These are phyloP conservation scores for Antheraea pernyi DNA, from an alignment of 1,140 invertebrate genomes.

Conservation along the genomic window DNA sequence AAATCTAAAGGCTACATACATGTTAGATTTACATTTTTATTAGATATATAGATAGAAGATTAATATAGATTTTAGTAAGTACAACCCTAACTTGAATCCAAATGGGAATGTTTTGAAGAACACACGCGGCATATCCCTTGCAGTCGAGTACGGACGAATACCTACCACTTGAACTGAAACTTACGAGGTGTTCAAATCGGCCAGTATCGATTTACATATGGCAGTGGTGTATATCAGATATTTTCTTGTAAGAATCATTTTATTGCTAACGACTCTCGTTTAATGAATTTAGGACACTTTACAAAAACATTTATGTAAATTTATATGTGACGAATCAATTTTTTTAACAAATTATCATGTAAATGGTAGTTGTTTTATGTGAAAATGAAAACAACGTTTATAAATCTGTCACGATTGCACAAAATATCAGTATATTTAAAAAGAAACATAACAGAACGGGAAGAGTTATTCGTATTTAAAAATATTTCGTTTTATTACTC, in stretches of 20 bases:
- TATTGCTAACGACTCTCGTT: slow-evolving; percentile 9
- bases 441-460: no score
- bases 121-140: slow-evolving; percentile 36
- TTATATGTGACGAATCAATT: no score
- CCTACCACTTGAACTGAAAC: slow-evolving; percentile 57
- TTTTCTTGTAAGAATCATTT: slow-evolving; percentile 18
- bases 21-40: no score
- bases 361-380: no score
- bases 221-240: slow-evolving; percentile 8
- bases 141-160: slow-evolving; percentile 49
- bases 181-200: slow-evolving; percentile 30
- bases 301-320: neutral
- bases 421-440: no score
- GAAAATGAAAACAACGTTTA: no score
- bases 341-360: no score
- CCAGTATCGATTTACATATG: slow-evolving; percentile 60
- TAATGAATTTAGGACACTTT: neutral
- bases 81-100: slow-evolving; percentile 51
- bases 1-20: no score
- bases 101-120: slow-evolving; percentile 65
- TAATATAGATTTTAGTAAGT: slow-evolving; percentile 6
- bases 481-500: no score
- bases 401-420: no score
- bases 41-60: no score
- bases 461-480: no score